These are phyloP conservation scores for Labrus mixtus DNA, from an alignment of 2,113 vertebrate genomes.

Conservation along the genomic window DNA sequence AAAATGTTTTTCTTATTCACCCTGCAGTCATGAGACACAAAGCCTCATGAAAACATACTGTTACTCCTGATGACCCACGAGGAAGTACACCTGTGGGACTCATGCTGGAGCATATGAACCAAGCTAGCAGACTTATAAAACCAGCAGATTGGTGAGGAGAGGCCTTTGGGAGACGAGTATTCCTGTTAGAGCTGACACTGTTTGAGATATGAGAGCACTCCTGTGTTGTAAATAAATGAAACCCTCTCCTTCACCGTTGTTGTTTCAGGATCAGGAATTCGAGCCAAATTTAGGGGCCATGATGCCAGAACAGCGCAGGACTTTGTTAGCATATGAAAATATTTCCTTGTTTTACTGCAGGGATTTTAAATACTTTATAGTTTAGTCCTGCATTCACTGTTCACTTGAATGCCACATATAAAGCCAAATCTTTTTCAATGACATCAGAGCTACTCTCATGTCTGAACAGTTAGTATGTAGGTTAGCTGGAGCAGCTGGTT, in stretches of 20 bases:
- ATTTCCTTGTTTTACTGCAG: too few species aligned
- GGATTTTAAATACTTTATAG: too few species aligned
- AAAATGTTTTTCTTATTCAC: constrained; percentile 12
- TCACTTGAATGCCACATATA: too few species aligned
- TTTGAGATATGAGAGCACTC: constrained; percentile 29
- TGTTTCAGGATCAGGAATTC: constrained; percentile 14
- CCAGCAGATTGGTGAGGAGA: neutral
- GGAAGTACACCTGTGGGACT: constrained; percentile 21
- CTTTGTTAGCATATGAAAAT: neutral
- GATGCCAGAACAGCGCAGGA: neutral
- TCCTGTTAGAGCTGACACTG: constrained; percentile 10
- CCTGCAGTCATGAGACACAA: neutral
- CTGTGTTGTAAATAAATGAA: constrained; percentile 21
- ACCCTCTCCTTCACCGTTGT: neutral
- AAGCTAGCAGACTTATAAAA: neutral
- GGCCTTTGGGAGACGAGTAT: constrained; percentile 16
- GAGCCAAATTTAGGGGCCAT: neutral
- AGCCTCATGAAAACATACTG: constrained; percentile 10
- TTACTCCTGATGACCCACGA: constrained; percentile 29
- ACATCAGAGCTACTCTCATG: neutral
- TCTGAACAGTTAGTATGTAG: neutral
- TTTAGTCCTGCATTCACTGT: too few species aligned
- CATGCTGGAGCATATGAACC: constrained; percentile 6
- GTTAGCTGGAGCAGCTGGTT: neutral
- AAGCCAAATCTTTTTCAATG: neutral